phyloP scores from a whole-genome alignment of 2,797 vertebrate genomes.

The Syngnathus acus region DNA sequence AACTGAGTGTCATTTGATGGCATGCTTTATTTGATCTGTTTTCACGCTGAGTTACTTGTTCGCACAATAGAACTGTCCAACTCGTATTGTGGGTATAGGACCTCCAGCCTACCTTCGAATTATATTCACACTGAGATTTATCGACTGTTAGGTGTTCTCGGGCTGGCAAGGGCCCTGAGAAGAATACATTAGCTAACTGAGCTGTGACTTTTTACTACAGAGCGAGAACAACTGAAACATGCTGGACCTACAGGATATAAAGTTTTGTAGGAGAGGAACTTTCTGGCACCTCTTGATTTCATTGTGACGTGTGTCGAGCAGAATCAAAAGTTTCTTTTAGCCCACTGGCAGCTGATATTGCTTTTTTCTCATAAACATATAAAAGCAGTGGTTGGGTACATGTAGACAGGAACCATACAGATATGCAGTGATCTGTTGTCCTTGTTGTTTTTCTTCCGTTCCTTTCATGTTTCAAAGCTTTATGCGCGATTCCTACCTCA shows the following conservation, averaged over 20 bases:
- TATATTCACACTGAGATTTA: slow-evolving; percentile 39
- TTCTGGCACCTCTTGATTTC: neutral
- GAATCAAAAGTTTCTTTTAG: neutral
- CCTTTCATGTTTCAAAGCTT: slow-evolving; percentile 74
- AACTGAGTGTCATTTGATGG: slow-evolving; percentile 45
- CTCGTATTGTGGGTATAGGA: slow-evolving; percentile 40
- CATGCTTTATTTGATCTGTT: slow-evolving; percentile 39
- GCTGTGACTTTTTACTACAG: slow-evolving; percentile 25
- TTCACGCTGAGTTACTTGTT: slow-evolving; percentile 41
- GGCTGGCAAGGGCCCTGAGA: slow-evolving; percentile 38
- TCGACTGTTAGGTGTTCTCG: slow-evolving; percentile 40
- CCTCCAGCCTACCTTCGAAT: slow-evolving; percentile 46
- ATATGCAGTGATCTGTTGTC: slow-evolving; percentile 51
- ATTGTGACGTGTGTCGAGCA: neutral
- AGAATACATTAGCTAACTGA: slow-evolving; percentile 34
- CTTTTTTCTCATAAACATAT: slow-evolving; percentile 14
- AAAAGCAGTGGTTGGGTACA: slow-evolving; percentile 25
- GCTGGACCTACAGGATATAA: slow-evolving; percentile 27
- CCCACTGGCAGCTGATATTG: neutral
- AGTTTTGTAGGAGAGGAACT: neutral
- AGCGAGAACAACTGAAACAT: slow-evolving; percentile 20
- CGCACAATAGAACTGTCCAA: slow-evolving; percentile 49
- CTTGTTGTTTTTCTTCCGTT: slow-evolving; percentile 57
- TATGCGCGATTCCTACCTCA: slow-evolving; percentile 53
- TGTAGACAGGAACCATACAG: slow-evolving; percentile 24